Evolutionary conservation across 2,113 vertebrate genomes (phyloP).

Genomic region (Cyprinodon variegatus): DNA sequence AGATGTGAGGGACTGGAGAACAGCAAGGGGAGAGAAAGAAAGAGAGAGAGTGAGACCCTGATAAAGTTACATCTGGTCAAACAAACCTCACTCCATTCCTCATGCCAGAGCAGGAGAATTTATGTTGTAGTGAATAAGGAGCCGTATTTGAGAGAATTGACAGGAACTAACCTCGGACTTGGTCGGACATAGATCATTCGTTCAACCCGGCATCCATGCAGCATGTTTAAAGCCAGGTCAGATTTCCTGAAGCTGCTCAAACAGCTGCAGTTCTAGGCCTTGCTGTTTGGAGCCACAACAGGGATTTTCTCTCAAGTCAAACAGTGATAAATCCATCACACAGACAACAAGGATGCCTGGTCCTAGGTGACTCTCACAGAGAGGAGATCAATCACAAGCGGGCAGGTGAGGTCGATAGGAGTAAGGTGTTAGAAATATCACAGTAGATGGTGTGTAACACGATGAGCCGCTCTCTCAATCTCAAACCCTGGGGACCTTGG

Average conservation of each 20-base stretch:
- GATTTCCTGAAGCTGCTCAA: conserved; percentile 52
- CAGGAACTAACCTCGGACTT: conserved; percentile 64
- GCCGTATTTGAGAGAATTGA: conserved; percentile 64
- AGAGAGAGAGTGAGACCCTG: conserved; percentile 40
- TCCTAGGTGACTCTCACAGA: conserved; percentile 26
- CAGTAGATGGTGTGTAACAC: conserved; percentile 61
- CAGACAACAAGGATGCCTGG: conserved; percentile 9
- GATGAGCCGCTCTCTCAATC: conserved; percentile 69
- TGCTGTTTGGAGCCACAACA: conserved; percentile 21
- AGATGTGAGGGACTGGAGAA: conserved; percentile 68
- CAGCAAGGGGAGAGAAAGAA: conserved; percentile 43
- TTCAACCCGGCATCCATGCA: conserved; percentile 45
- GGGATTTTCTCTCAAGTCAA: conserved; percentile 15
- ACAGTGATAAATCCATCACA: conserved; percentile 26
- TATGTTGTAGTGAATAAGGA: conserved; percentile 62
- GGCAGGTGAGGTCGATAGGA: conserved; percentile 52
- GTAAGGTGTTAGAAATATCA: conserved; percentile 66
- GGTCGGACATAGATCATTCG: conserved; percentile 60
- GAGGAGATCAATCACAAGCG: conserved; percentile 60
- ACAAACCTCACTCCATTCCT: conserved; percentile 76
- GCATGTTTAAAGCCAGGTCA: conserved; percentile 42
- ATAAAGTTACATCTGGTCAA: conserved; percentile 79
- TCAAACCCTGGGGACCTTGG: conserved; percentile 56
- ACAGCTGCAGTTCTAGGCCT: conserved; percentile 36
- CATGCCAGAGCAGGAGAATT: conserved; percentile 66